Conservation (phyloP, 2,888 invertebrate genomes). For the Oeneis ivallda region DNA sequence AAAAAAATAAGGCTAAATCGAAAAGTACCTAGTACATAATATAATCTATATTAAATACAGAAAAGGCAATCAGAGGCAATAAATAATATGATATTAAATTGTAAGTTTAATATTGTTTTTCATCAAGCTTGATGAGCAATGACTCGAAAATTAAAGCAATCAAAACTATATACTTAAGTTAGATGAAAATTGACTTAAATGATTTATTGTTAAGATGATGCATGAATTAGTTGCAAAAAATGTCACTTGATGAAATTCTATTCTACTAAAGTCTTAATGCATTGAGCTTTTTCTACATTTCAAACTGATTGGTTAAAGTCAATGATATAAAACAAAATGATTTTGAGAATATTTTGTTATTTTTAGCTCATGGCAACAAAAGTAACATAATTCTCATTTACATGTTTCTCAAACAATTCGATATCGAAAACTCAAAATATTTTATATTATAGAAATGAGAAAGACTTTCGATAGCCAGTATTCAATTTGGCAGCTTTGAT, state of each 20-base stretch:
- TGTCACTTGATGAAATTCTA: slow-evolving; percentile 11
- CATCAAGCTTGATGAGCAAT: too few relatives aligned
- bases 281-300: slow-evolving; percentile 34
- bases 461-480: slow-evolving; percentile 32
- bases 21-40: too few relatives aligned
- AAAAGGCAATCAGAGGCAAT: too few relatives aligned
- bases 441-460: slow-evolving; percentile 8
- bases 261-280: slow-evolving; percentile 19
- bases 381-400: slow-evolving; percentile 40
- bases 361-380: slow-evolving; percentile 39
- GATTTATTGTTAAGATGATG: neutral
- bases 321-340: slow-evolving; percentile 25
- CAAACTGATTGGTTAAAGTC: slow-evolving; percentile 29
- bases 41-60: too few relatives aligned
- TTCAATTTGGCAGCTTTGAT: slow-evolving; percentile 29
- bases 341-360: slow-evolving; percentile 38
- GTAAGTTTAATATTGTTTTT: too few relatives aligned
- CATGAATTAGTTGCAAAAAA: neutral
- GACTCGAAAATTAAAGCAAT: too few relatives aligned
- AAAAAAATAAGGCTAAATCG: slow-evolving; percentile 3
- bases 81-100: too few relatives aligned
- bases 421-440: too few relatives aligned
- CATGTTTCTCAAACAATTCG: neutral
- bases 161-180: too few relatives aligned
- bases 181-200: too few relatives aligned